A percentile compares a stretch with the other conserved stretches of the same genome.
Evolutionary conservation across 2,888 invertebrate species (phyloP).

Genomic region (Notodonta ziczac): DNA sequence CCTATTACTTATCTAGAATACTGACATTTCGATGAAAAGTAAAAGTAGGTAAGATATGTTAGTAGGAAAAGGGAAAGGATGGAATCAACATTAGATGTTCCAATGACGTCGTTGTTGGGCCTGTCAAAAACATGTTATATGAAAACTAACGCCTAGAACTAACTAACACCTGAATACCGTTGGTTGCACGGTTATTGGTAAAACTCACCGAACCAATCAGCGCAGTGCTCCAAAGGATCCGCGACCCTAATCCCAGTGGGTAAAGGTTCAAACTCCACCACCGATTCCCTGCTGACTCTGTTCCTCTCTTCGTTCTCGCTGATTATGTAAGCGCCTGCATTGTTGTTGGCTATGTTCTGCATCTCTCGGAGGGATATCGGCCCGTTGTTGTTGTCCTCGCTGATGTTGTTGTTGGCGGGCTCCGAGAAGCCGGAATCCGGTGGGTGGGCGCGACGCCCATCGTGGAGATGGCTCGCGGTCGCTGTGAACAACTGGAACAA

Average conservation of each 20-base stretch:
- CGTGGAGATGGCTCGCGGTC: slow-evolving; percentile 72
- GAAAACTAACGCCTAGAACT: no score
- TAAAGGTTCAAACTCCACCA: slow-evolving; percentile 76
- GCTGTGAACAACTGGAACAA: slow-evolving; percentile 69
- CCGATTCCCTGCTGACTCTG: slow-evolving; percentile 71
- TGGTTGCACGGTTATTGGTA: no score
- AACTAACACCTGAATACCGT: no score
- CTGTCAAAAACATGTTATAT: no score
- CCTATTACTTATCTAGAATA: no score
- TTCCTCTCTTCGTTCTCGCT: slow-evolving; percentile 80
- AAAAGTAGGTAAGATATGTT: no score
- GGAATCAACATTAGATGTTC: no score
- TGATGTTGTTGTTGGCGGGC: slow-evolving; percentile 75
- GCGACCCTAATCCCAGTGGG: slow-evolving; percentile 62
- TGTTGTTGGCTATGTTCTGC: slow-evolving; percentile 85
- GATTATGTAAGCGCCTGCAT: slow-evolving; percentile 80
- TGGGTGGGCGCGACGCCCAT: slow-evolving; percentile 68
- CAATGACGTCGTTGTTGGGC: no score
- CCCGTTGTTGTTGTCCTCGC: slow-evolving; percentile 84
- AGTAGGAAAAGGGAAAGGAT: no score
- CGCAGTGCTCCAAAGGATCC: slow-evolving; percentile 72
- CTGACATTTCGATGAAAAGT: no score
- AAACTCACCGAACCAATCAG: slow-evolving; percentile 78
- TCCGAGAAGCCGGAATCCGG: slow-evolving; percentile 77
- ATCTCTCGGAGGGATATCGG: slow-evolving; percentile 82